These are phyloP conservation scores for Apodemus sylvaticus DNA, from an alignment of 2,113 vertebrate species.

Conservation along the genomic window DNA sequence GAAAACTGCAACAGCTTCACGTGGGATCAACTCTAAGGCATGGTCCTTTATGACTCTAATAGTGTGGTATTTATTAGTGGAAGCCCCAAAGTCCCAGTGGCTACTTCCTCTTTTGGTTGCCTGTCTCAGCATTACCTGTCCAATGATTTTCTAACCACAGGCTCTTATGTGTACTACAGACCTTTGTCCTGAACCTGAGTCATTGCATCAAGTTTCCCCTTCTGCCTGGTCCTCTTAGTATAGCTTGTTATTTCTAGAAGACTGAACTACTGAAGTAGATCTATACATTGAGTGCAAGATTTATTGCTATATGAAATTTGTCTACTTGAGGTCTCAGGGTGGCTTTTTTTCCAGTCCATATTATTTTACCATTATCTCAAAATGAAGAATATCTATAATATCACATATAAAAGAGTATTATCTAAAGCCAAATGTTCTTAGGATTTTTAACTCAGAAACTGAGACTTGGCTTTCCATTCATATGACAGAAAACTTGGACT, in stretches of 20 bases:
- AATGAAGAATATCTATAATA: constrained; percentile 1
- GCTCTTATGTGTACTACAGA: background rate
- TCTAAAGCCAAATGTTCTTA: background rate
- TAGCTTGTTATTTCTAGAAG: background rate
- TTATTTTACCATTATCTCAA: constrained; percentile 31
- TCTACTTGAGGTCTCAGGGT: background rate
- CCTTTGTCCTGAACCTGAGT: background rate
- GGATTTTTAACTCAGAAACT: background rate
- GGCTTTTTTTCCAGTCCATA: background rate
- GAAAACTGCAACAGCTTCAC: background rate
- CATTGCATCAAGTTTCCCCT: background rate
- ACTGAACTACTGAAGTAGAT: background rate
- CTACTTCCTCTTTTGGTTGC: background rate
- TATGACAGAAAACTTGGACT: background rate
- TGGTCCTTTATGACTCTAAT: background rate
- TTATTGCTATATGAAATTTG: background rate
- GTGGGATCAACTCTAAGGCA: background rate
- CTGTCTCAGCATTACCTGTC: background rate
- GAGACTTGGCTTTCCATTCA: constrained; percentile 14
- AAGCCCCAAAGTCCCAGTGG: fast-evolving
- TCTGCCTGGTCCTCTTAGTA: background rate
- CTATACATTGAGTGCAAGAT: background rate
- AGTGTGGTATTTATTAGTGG: background rate
- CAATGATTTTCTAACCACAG: background rate
- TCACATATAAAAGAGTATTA: background rate